Evolutionary conservation across 2,113 vertebrate genomes (phyloP), one percentile per base, ranked within the genome.

Genomic region (Lethenteron reissneri): DNA sequence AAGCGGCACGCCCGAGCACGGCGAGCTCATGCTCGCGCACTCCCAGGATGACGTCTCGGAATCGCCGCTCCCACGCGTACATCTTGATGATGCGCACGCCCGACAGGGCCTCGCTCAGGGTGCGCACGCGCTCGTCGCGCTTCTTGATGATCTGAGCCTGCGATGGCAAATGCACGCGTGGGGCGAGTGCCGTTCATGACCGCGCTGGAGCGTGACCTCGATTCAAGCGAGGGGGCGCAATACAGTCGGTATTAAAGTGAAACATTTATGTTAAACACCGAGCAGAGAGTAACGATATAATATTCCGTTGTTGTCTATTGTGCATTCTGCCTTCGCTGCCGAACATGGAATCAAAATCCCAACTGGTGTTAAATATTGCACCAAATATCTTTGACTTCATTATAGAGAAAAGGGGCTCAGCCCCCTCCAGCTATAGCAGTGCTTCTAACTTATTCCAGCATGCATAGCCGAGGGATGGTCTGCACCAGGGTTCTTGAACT

Each of bases 41-140:
- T 71, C 75, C 73, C 71, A 69, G 60, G 56, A 84, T 75, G 71
- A 82, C 83, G 70, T 73, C 78, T 72, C 78, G 79, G 75, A 81
- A 83, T 3, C 76, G 79, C 62, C 76, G 74, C 69, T 83, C 79
- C 81, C 80, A 84, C 3, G 79, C 76, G 69, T 81, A 79, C 74
- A 83, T 76, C 74, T 83, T 83, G 41, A 83, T 75, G 8, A 80
- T 79, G 82, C 83, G 71, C 62, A 74, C 8, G 72, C 10, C 68
- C 15, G 64, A 62, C 19, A 75, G 56, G 10, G 57, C 77, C 79
- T 83, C 79, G 77, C 83, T 83, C 76, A 82, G 82, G 76, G 79
- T 78, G 62, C 78, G 76, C 73, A 84, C 75, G 17, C 82, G 81
- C 79, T 85, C 82, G 77, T 75, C 80, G 19, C 83, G 75, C 3